phyloP scores from a whole-genome alignment of 2,113 vertebrate species.

The Lipotes vexillifer region DNA sequence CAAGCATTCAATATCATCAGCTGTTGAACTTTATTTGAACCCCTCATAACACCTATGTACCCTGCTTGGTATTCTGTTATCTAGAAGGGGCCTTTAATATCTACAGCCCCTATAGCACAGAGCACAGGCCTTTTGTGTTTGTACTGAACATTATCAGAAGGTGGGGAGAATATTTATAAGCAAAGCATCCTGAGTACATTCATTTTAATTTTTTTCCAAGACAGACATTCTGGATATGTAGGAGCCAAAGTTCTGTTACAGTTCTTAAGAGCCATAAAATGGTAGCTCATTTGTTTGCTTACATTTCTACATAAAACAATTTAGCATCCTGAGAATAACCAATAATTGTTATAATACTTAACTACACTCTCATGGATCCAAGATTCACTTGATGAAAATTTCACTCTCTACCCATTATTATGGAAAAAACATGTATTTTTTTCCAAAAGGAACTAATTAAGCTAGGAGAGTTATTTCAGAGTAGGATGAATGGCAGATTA shows the following conservation, averaged over 20 bases:
- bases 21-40: not conserved
- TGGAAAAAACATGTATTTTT: not conserved
- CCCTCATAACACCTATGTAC: not conserved
- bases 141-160: not conserved
- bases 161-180: not conserved
- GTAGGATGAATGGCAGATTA: not conserved
- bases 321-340: not conserved
- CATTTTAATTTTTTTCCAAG: not conserved
- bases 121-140: not conserved
- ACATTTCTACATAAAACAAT: not conserved
- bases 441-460: slow-evolving; percentile 16
- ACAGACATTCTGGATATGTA: not conserved
- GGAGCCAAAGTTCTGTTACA: not conserved
- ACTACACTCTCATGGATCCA: not conserved
- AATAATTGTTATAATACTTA: not conserved
- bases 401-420: not conserved
- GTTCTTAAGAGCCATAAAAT: not conserved
- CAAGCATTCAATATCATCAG: not conserved
- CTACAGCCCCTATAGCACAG: not conserved
- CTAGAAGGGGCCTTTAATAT: not conserved
- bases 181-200: not conserved
- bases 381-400: not conserved
- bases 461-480: not conserved
- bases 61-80: not conserved
- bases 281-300: not conserved